Evolutionary conservation across 64 coral and sea anemone genomes (phyloP).

Genomic region (Stichodactyla mertensii): DNA sequence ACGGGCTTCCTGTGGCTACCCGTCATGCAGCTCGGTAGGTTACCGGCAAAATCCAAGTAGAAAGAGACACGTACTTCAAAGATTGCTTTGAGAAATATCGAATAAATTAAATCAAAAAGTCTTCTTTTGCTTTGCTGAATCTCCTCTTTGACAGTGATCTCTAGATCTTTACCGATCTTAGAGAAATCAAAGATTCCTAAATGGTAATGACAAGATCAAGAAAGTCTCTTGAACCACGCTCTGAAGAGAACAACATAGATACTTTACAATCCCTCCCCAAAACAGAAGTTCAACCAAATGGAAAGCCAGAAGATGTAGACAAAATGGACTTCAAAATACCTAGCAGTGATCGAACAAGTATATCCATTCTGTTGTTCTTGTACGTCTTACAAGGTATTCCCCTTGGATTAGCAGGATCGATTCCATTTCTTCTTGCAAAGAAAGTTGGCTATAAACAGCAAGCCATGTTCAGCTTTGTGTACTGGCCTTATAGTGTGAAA

Average conservation of each 20-base stretch:
- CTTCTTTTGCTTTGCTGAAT: neutral
- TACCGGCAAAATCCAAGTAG: slow-evolving; percentile 7
- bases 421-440: slow-evolving; percentile 76
- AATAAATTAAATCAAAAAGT: neutral
- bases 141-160: neutral
- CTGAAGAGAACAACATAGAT: neutral
- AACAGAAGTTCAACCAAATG: neutral
- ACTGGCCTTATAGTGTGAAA: slow-evolving; percentile 96
- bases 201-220: slow-evolving; percentile 10
- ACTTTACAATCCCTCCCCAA: neutral
- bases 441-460: slow-evolving; percentile 88
- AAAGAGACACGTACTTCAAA: neutral
- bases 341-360: slow-evolving; percentile 47
- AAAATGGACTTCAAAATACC: slow-evolving; percentile 10
- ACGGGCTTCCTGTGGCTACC: neutral
- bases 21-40: neutral
- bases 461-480: slow-evolving; percentile 93
- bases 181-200: neutral
- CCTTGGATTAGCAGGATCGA: slow-evolving; percentile 76
- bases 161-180: neutral
- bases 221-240: neutral
- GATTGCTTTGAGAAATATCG: neutral
- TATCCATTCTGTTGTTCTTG: slow-evolving; percentile 73
- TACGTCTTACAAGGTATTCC: slow-evolving; percentile 95
- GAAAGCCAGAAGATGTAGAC: neutral